These are phyloP conservation scores for Sprattus sprattus DNA, from an alignment of 2,113 vertebrate species.

Conservation along the genomic window DNA sequence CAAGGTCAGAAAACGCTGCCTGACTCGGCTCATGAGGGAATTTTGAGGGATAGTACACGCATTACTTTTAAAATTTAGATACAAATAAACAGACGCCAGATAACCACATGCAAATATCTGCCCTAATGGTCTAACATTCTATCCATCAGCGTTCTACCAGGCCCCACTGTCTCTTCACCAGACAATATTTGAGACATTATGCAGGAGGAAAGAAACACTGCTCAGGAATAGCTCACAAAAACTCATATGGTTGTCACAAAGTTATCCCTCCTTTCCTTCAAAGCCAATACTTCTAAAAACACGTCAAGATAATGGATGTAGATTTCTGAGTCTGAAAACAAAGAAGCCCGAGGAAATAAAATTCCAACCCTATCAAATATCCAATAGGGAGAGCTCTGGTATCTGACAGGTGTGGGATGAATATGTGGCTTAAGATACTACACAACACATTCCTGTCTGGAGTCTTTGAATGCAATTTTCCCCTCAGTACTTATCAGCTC, in stretches of 20 bases:
- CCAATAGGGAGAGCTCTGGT: conserved; percentile 16
- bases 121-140: no score
- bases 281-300: background rate
- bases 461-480: conserved; percentile 49
- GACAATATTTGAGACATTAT: background rate
- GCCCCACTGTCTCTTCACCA: background rate
- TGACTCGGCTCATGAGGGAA: no score
- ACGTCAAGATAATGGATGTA: background rate
- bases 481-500: conserved; percentile 57
- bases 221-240: background rate
- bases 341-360: background rate
- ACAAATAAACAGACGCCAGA: no score
- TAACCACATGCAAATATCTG: no score
- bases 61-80: no score
- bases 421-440: conserved; percentile 48
- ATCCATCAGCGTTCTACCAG: background rate
- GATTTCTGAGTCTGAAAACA: background rate
- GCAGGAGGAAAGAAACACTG: background rate
- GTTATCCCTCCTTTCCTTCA: background rate
- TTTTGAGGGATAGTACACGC: no score
- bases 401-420: conserved; percentile 33
- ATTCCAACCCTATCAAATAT: background rate
- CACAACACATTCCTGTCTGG: conserved; percentile 20
- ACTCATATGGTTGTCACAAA: background rate
- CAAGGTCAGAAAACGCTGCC: no score